Percentiles rank a stretch among this genome's conserved stretches.
Conservation (phyloP, 2,888 invertebrate species). For the Smittia aterrima region DNA sequence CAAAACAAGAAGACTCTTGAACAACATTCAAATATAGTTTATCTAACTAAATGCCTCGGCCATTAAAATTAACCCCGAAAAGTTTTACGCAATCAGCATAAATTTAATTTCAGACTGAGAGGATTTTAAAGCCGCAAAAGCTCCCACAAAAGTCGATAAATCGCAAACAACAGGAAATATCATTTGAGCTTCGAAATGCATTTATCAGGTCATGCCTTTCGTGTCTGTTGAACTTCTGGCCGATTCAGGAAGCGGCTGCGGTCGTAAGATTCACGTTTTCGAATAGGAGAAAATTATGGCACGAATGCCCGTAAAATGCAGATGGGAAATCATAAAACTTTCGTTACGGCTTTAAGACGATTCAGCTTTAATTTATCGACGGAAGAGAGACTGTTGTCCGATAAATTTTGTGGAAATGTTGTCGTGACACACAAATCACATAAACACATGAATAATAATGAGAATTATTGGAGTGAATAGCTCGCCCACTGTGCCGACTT, state of each 20-base stretch:
- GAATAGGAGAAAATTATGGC: not conserved
- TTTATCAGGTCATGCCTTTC: not conserved
- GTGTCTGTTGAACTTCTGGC: not conserved
- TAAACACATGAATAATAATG: not conserved
- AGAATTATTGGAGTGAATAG: not conserved
- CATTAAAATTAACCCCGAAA: not conserved
- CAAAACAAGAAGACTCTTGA: not conserved
- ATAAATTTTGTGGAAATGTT: not conserved
- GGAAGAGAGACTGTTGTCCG: not conserved
- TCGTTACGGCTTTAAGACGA: not conserved
- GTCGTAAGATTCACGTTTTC: not conserved
- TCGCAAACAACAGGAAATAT: not conserved
- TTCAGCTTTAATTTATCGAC: not conserved
- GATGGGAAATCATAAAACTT: slow-evolving; percentile 4
- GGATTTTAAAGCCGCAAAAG: not conserved
- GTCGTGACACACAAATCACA: not conserved
- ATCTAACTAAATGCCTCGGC: not conserved
- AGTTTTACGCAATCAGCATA: not conserved
- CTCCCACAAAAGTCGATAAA: not conserved
- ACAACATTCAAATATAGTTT: not conserved
- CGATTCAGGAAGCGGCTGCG: not conserved
- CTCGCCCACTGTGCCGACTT: not conserved
- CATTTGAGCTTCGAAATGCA: not conserved
- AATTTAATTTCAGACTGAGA: not conserved
- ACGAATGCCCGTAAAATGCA: slow-evolving; percentile 3